Evolutionary conservation across 1,140 invertebrate genomes (phyloP).

Genomic region (Hypothenemus hampei): DNA sequence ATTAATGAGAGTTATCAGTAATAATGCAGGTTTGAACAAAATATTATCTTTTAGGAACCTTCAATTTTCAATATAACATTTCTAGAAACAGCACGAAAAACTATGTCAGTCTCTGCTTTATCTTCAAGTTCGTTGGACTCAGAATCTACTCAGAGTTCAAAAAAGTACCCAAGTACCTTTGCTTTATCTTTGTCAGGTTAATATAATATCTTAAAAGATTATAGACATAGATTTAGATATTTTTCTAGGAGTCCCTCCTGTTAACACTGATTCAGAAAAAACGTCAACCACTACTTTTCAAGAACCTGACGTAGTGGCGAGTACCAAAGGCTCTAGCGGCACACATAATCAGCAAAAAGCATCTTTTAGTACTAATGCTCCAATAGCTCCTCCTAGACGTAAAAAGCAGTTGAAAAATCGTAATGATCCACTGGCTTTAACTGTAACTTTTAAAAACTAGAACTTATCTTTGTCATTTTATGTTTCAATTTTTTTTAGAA

Average conservation of each 20-base stretch:
- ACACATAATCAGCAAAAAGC: slow-evolving; percentile 39
- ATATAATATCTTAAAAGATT: too few species aligned
- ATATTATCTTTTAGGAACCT: too few species aligned
- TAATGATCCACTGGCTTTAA: slow-evolving; percentile 9
- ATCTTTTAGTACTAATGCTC: slow-evolving; percentile 45
- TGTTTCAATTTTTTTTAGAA: slow-evolving; percentile 30
- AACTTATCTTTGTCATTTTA: too few species aligned
- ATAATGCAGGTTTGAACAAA: slow-evolving; percentile 14
- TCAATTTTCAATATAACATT: not conserved
- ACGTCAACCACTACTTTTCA: slow-evolving; percentile 47
- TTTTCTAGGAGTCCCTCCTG: too few species aligned
- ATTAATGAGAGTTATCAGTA: slow-evolving; percentile 27
- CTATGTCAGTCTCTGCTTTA: slow-evolving; percentile 38
- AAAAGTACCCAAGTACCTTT: slow-evolving; percentile 41
- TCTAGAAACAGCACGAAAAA: slow-evolving; percentile 26
- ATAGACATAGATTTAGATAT: too few species aligned
- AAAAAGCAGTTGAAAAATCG: slow-evolving; percentile 64
- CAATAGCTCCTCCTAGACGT: slow-evolving; percentile 75
- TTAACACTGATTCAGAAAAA: slow-evolving; percentile 20
- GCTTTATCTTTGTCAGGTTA: slow-evolving; percentile 33
- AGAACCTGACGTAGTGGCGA: slow-evolving; percentile 91
- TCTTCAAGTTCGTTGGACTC: slow-evolving; percentile 44
- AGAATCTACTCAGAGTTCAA: slow-evolving; percentile 41
- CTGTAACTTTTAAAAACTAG: slow-evolving; percentile 23
- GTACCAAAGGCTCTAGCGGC: slow-evolving; percentile 74